Evolutionary conservation across 2,113 vertebrate species (phyloP), one percentile per base, ranked within the genome.

Genomic region (Smithornis capensis): DNA sequence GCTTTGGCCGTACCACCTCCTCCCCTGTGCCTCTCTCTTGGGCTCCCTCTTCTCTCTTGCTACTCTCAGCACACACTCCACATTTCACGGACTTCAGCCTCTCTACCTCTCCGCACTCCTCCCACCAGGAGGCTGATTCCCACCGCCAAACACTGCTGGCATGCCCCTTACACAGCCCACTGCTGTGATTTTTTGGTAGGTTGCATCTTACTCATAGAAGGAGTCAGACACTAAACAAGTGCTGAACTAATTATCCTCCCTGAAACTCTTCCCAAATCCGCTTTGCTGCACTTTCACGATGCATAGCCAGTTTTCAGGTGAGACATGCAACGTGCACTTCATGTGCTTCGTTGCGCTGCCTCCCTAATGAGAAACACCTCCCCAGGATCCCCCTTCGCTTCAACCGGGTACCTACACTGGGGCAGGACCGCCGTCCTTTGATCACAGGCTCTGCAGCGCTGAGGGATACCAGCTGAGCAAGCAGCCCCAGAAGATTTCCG

Each of bases 401-500:
- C 4, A 0, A 12, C 7, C 2, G 2, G 33, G 15, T 25, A 29
- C 19, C 29, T 17, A 15, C 4, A 9, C 8, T 5, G 2, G 5
- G 35, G 10, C 74, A 24, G 24, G 33, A 56, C 2, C 49, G 45
- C 28, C 1, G 1, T 5, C 55, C 45, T 2, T 6, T 1, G 31
- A 55, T 7, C 50, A 3, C 6, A 40, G 57, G 19, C 55, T 50
- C 38, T 3, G 13, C 45, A 55, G 60, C 6, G 3, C 50, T 5
- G 63, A 17, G 33, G 33, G 37, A 16, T 1, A 10, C 8, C 56
- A 21, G 19, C 14, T 19, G 38, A 17, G 25, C 2, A 15, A 42
- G 35, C 40, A 74, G 35, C 7, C 21, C 15, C 45, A 19, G 31
- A 12, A 37, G 27, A 14, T 17, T 31, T 10, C 29, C 5, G 13